Evolutionary conservation across 1,140 invertebrate species (phyloP), one percentile per base, ranked within the genome.

Genomic region (Diprion similis): DNA sequence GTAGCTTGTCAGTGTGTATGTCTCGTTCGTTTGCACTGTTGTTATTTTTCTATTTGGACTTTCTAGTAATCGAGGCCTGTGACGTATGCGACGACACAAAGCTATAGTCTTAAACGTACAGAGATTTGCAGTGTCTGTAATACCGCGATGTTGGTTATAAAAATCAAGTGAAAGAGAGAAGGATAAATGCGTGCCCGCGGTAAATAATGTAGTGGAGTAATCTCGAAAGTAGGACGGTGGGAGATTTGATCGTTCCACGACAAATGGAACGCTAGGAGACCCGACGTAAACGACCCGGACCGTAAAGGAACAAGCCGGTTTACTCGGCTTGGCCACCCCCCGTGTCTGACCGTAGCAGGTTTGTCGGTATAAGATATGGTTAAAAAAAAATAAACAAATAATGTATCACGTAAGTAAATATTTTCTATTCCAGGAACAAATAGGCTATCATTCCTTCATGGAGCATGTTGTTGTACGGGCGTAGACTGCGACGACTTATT

Each of bases 381-480:
- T n/a, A n/a, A n/a, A 59, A 59, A 59, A 59, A 59, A 59, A 59
- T 59, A 59, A 59, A 59, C 51, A 59, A 59, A 59, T 59, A 59
- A 59, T 6, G 24, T 37, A 37, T 59, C 11, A 9, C 51, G 51
- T 17, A 59, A 59, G 51, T 59, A 59, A 59, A 59, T 59, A 59
- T 59, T 59, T 59, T 59, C 51, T 15, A 59, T 59, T 59, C 51
- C 51, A 59, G 11, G 51, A 59, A 59, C 51, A 59, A 17, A 37
- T 37, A 37, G 24, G 24, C 24, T 37, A 37, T 37, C 24, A 37
- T 37, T 37, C 24, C 24, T 37, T 1, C 24, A 4, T 37, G 24
- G 2, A 1, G 24, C 24, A 37, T 37, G 24, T 37, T 37, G 24
- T 37, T 37, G 2, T 37, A 37, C 24, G 6, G 24, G 24, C 24